Conservation (phyloP, 2,113 vertebrate genomes). For the Galbula dea region DNA sequence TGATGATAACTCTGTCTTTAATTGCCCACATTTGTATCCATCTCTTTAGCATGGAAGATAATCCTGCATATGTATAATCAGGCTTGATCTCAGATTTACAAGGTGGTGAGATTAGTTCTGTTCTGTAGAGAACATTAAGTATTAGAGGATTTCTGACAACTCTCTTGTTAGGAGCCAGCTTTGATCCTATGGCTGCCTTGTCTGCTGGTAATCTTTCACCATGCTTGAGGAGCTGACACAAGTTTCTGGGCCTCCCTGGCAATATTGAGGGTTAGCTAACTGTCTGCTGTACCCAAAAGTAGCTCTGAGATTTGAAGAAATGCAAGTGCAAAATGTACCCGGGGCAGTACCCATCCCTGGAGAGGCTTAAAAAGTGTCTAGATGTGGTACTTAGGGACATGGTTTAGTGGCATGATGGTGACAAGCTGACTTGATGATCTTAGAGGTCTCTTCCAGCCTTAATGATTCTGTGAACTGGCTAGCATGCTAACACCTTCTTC, state of each 20-base stretch:
- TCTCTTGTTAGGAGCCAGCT: conserved; percentile 33
- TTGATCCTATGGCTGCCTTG: conserved; percentile 41
- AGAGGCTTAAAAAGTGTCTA: too few species aligned
- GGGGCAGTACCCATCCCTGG: too few species aligned
- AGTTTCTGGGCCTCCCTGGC: conserved; percentile 58
- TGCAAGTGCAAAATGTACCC: conserved; percentile 23
- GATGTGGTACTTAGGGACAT: too few species aligned
- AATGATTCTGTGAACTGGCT: too few species aligned
- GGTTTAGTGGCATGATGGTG: too few species aligned
- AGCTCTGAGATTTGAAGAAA: conserved; percentile 34
- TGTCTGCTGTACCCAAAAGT: conserved; percentile 43
- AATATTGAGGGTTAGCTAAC: conserved; percentile 60
- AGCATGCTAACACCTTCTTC: background rate
- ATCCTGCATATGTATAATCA: conserved; percentile 13
- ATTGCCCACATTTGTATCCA: background rate
- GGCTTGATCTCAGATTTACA: conserved; percentile 23
- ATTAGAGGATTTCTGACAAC: conserved; percentile 1
- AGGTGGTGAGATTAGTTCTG: conserved; percentile 24
- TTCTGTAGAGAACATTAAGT: conserved; percentile 14
- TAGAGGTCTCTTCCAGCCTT: too few species aligned
- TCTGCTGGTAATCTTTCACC: conserved; percentile 52
- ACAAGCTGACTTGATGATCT: too few species aligned
- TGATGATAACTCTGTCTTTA: background rate
- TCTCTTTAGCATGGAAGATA: background rate
- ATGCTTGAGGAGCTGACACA: conserved; percentile 62